Evolutionary conservation across 1,140 invertebrate species (phyloP), one percentile per base, ranked within the genome.

Genomic region (Vollenhovia emeryi): DNA sequence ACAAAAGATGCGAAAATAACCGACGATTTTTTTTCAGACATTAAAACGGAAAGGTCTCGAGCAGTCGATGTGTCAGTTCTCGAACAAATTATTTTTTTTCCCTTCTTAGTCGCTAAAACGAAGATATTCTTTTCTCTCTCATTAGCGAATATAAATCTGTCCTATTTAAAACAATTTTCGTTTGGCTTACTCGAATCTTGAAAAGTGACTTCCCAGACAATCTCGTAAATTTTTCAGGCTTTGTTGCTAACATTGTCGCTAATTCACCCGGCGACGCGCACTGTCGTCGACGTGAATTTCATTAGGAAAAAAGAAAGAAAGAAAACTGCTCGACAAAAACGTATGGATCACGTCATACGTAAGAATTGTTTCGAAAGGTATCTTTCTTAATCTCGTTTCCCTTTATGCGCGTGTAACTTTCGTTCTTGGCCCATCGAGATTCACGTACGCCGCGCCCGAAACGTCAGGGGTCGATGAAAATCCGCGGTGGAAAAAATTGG

Each of bases 401-500:
- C 13, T 36, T 21, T 36, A n/a, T 33, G 74, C 57, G 21, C n/a
- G 4, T 62, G 50, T 27, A 15, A 62, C 64, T 40, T 50, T 64
- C 21, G 30, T 40, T 55, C 68, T n/a, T 48, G 18, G n/a, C 18
- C n/a, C n/a, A 8, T 40, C 59, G 18, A 66, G 21, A 79, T 55
- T 13, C 27, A 36, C 27, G 36, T 62, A 33, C 40, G 43, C 40
- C 55, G 33, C 83, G 76, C 85, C 85, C 66, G 73, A 86, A 87
- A 91, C 73, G 83, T 87, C n/a, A 83, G 64, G 84, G 85, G 90
- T 91, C 86, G 73, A 91, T 91, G 88, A 91, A 90, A 92, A 90
- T 91, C 62, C 66, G 75, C 62, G 75, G 76, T 87, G n/a, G n/a
- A 82, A 88, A 92, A 90, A 91, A 85, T 21, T 15, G 73, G 27